Base-by-base conservation (phyloP, 2,113 vertebrate genomes). In the Anarhynchus alexandrinus region DNA sequence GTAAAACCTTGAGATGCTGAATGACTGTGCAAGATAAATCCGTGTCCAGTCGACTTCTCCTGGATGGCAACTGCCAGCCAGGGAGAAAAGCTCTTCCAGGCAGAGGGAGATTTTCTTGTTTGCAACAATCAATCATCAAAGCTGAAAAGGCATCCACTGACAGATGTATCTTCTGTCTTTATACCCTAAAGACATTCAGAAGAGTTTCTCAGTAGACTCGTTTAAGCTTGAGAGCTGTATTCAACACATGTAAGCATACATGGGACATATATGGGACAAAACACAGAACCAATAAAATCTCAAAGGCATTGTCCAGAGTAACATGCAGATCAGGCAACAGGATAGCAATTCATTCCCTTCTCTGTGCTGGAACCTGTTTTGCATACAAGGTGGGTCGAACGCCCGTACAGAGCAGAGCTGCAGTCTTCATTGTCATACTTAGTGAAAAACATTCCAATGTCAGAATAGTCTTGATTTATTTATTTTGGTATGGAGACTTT, bases 31-130 rank as follows among this genome's bases (percentile, higher is more conserved):
- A 38, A 83, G 43, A 47, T 40, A 91, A 84, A 81, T 49, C 12
- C 2, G 2, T 45, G 18, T 49, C 84, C 49, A 51, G 34, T 49
- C 0, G 0, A 30, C 17, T 45, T 55, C 43, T 71, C 51, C 38
- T 69, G n/a, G 19, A 64, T 55, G 32, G 29, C 17, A 79, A 67
- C 8, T 30, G 32, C 32, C 34, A 86, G 22, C 3, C 19, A 47
- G 10, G 6, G 20, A 59, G 29, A 67, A 90, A 84, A 82, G 30
- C 4, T 52, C 11, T 90, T 87, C 40, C 21, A 90, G 25, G 15
- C 5, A 79, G 29, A 79, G 12, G 10, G 26, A 78, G 26, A 91
- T 36, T 58, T 71, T 73, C 38, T 70, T 70, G 13, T 55, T 74
- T n/a, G 20, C 36, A 47, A 69, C 21, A 47, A 57, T 8, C 19